Base-by-base conservation (phyloP, 1,140 invertebrate genomes). In the Drosophila bocki region DNA sequence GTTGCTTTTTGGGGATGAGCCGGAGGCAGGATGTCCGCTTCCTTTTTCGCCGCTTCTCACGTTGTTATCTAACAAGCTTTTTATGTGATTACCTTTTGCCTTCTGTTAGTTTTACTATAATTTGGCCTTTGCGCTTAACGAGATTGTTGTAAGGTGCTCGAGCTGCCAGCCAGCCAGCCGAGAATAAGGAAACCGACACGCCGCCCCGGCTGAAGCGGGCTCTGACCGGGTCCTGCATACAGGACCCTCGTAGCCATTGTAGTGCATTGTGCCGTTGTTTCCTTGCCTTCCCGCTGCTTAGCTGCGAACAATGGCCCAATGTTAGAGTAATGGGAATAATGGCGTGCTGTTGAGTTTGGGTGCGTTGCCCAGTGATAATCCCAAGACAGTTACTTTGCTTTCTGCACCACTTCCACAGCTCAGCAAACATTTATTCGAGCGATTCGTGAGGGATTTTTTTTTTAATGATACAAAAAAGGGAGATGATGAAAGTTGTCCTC, bases 101-200 rank as follows among this genome's bases (percentile, higher is more conserved):
- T 83, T 80, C 84, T 88, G 84, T 88, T 87, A 88, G 84, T 88
- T 84, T 88, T 75, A 84, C 84, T 88, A 87, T 88, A 87, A 88
- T 87, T 87, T 88, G 84, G 84, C 84, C 80, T 88, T 87, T 88
- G 87, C 84, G 76, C 82, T 87, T 87, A 88, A 88, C 84, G 84
- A 87, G 84, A 80, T 77, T 87, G 84, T 88, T 87, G 76, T 61
- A 50, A 85, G 82, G 80, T 82, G 77, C 71, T 85, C 33, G 80
- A 78, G 80, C 71, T 85, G 33, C 50, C 75, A 33, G 11, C n/a
- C 75, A 51, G 29, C 13, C 29, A 50, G 59, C 64, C 44, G 61
- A 81, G 75, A 48, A 67, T 48, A 69, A 61, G 67, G 75, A 68
- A 82, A 70, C 65, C 64, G 75, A 85, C 59, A 80, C 72, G 72